Percentiles rank a stretch among this genome's conserved stretches.
Evolutionary conservation across 2,113 vertebrate species (phyloP).

Genomic region (Xenopus laevis): DNA sequence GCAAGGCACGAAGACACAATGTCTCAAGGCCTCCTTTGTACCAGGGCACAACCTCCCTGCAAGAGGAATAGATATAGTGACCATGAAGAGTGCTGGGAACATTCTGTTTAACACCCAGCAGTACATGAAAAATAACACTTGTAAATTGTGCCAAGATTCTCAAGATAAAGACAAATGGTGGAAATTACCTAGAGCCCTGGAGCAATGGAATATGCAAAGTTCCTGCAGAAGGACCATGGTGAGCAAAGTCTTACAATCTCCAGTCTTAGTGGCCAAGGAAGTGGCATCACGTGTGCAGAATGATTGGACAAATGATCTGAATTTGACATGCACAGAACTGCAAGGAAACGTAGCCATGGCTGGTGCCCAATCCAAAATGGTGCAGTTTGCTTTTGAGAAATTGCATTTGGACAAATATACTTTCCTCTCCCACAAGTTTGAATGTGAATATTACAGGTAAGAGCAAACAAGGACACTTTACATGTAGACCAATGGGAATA

Average conservation of each 20-base stretch:
- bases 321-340: accelerated
- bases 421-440: slow-evolving; percentile 60
- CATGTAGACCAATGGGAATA: no score
- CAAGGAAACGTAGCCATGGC: slow-evolving; percentile 35
- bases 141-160: slow-evolving; percentile 63
- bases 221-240: slow-evolving; percentile 58
- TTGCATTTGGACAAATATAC: slow-evolving; percentile 67
- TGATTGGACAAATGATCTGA: slow-evolving; percentile 57
- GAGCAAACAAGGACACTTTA: no score
- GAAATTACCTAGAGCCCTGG: slow-evolving; percentile 61
- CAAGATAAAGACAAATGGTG: slow-evolving; percentile 53
- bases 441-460: slow-evolving; percentile 71
- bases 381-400: slow-evolving; percentile 64
- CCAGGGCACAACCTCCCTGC: slow-evolving; percentile 55
- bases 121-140: slow-evolving; percentile 44
- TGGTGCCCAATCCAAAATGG: slow-evolving; percentile 61
- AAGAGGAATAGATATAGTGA: slow-evolving; percentile 53
- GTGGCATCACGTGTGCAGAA: slow-evolving; percentile 54
- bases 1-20: background rate
- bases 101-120: slow-evolving; percentile 32
- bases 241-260: slow-evolving; percentile 58
- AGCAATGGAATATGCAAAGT: slow-evolving; percentile 63
- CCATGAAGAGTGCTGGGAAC: slow-evolving; percentile 45
- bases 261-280: slow-evolving; percentile 59
- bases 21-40: slow-evolving; percentile 39